These are phyloP conservation scores for Saccostrea echinata DNA, from an alignment of 1,140 invertebrate genomes.

Conservation along the genomic window DNA sequence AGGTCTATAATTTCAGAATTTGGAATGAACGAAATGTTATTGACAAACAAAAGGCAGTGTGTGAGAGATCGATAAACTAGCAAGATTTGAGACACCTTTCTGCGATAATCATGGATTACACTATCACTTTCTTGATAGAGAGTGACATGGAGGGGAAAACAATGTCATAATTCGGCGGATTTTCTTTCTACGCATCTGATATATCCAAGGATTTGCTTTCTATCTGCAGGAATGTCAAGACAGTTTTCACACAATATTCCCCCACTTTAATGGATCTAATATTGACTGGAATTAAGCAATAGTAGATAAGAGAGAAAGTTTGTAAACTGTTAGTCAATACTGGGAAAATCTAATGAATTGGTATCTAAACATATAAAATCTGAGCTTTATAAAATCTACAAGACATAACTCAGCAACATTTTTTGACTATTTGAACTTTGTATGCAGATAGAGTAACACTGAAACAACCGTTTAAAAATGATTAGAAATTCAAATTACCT, in stretches of 20 bases:
- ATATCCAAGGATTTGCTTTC: background rate
- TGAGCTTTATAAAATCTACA: background rate
- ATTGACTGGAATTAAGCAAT: background rate
- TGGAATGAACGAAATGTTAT: slow-evolving; percentile 36
- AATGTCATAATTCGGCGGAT: slow-evolving; percentile 25
- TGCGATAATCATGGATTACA: slow-evolving; percentile 1
- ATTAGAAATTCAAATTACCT: slow-evolving; percentile 5
- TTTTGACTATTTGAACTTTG: slow-evolving; percentile 4
- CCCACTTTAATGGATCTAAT: background rate
- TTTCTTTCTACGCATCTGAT: background rate
- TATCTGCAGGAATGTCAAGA: background rate
- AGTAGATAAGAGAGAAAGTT: slow-evolving; percentile 22
- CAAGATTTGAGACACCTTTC: slow-evolving; percentile 14
- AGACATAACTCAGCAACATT: background rate
- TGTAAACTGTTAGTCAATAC: background rate
- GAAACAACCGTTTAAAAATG: background rate
- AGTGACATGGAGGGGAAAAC: background rate
- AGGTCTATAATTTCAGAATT: slow-evolving; percentile 24
- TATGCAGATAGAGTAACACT: background rate
- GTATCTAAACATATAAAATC: background rate
- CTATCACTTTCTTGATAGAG: slow-evolving; percentile 40
- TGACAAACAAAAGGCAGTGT: slow-evolving; percentile 31
- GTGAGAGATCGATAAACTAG: slow-evolving; percentile 33
- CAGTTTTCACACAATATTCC: background rate
- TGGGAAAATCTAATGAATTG: background rate